Evolutionary conservation across 2,797 vertebrate genomes (phyloP).

Genomic region (Garrulus glandarius): DNA sequence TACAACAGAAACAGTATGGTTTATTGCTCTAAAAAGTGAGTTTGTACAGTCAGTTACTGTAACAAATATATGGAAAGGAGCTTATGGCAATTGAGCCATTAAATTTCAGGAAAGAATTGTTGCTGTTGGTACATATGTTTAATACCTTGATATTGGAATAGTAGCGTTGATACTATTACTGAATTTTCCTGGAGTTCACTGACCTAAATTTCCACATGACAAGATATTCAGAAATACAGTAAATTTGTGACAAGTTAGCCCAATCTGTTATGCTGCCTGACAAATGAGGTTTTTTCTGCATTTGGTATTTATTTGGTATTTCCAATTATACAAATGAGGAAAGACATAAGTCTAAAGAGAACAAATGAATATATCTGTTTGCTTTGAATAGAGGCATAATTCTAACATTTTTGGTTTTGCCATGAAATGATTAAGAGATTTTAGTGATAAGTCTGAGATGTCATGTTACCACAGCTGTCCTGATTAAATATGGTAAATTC

Average conservation of each 20-base stretch:
- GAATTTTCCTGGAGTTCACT: slow-evolving; percentile 28
- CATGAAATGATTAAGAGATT: neutral
- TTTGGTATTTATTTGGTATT: neutral
- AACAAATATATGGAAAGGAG: slow-evolving; percentile 8
- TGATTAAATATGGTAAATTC: neutral
- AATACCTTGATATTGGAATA: slow-evolving; percentile 40
- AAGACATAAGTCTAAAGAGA: neutral
- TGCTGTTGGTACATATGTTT: slow-evolving; percentile 47
- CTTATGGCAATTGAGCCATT: neutral
- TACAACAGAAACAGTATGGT: neutral
- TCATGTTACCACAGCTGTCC: neutral
- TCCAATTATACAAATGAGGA: neutral
- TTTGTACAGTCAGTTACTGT: neutral
- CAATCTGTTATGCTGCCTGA: slow-evolving; percentile 7
- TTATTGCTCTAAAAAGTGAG: neutral
- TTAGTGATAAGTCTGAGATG: neutral
- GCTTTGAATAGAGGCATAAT: neutral
- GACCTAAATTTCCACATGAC: neutral
- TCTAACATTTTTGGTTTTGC: neutral
- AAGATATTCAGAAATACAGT: slow-evolving; percentile 48
- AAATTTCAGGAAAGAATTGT: slow-evolving; percentile 26
- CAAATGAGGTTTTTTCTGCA: neutral
- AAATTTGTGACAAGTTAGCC: slow-evolving; percentile 23
- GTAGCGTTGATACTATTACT: slow-evolving; percentile 35
- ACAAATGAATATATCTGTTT: neutral